A percentile compares a stretch with the other conserved stretches of the same genome.
Conservation (phyloP, 2,888 invertebrate species). For the Coelopa pilipes region DNA sequence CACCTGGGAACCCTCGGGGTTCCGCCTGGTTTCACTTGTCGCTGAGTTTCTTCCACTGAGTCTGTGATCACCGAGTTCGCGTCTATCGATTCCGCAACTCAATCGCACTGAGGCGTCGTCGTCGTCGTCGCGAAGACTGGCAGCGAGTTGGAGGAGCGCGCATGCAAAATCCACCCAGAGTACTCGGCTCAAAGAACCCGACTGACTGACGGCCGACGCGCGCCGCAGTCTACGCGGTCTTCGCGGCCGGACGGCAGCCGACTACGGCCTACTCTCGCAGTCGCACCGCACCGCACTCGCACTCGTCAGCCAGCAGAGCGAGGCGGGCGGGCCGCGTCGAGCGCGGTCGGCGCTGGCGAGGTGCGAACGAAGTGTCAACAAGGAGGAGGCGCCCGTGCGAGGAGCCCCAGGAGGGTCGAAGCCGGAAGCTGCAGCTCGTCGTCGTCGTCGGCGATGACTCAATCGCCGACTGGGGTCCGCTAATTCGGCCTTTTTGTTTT, state of each 20-base stretch:
- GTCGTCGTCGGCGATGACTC: background rate
- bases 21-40: background rate
- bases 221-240: conserved; percentile 28
- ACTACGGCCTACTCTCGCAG: conserved; percentile 4
- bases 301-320: conserved; percentile 25
- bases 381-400: background rate
- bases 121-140: background rate
- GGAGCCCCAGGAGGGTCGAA: background rate
- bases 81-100: background rate
- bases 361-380: no score
- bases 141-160: background rate
- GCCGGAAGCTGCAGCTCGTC: background rate
- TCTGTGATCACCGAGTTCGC: no score
- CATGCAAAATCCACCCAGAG: conserved; percentile 39
- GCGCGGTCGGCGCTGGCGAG: background rate
- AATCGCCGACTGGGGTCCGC: conserved; percentile 2
- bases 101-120: background rate
- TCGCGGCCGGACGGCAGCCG: conserved; percentile 5
- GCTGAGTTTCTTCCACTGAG: background rate
- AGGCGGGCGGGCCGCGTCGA: background rate
- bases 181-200: conserved; percentile 43
- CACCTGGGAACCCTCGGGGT: no score
- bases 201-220: conserved; percentile 38
- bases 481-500: conserved; percentile 16
- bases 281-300: conserved; percentile 25